Percentiles rank a stretch among this genome's conserved stretches.
Conservation (phyloP, 2,113 vertebrate genomes). For the Smithornis capensis region DNA sequence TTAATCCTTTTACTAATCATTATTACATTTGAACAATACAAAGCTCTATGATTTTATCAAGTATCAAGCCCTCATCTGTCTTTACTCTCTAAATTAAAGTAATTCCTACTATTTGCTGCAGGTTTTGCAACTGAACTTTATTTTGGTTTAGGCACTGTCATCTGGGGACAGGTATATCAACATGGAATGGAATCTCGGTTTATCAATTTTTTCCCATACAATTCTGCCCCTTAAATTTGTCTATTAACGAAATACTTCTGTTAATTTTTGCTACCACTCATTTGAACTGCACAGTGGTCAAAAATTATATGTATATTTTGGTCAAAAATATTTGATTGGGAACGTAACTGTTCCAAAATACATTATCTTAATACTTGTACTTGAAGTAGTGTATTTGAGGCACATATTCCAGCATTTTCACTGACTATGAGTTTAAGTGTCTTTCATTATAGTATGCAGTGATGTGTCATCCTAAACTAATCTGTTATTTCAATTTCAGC, state of each 20-base stretch:
- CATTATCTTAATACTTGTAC: not conserved
- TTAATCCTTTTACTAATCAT: not conserved
- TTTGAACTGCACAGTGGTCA: not conserved
- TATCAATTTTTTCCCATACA: not conserved
- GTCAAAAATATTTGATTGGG: not conserved
- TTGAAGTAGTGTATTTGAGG: not conserved
- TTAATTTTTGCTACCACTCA: not conserved
- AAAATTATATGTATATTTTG: not conserved
- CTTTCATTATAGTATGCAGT: not conserved
- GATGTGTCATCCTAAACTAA: constrained; percentile 36
- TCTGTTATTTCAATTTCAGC: constrained; percentile 76
- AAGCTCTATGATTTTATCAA: not conserved
- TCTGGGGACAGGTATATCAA: not conserved
- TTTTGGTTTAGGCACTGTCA: not conserved
- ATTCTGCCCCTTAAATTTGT: not conserved
- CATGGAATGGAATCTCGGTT: not conserved
- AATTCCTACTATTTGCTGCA: not conserved
- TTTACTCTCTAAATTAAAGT: not conserved
- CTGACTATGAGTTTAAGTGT: not conserved
- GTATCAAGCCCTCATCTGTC: not conserved
- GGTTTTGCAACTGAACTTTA: not conserved
- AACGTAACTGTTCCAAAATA: not conserved
- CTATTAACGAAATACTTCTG: not conserved
- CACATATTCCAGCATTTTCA: not conserved
- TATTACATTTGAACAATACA: not conserved